Evolutionary conservation across 2,113 vertebrate species (phyloP), one percentile per base, ranked within the genome.

Genomic region (Prunella fulvescens): DNA sequence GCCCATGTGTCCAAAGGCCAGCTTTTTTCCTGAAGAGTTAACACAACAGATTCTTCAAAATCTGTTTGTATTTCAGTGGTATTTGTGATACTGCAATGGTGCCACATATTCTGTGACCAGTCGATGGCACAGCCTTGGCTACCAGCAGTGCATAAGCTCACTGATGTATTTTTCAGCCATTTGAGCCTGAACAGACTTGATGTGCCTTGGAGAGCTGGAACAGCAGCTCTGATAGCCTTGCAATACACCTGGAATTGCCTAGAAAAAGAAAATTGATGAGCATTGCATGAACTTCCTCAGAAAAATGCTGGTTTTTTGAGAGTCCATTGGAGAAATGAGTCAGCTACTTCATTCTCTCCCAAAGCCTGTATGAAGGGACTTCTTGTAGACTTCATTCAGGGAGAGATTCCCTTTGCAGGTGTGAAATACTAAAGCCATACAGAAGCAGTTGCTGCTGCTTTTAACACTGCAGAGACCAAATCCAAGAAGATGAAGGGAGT

Each of bases 141-240:
- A 51, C 33, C 47, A 83, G 57, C 71, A 6, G 1, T 15, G 1
- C 25, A 10, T 42, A 48, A 45, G 19, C n/a, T 88, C 54, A 42
- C 40, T 80, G 73, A 14, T 8, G 8, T 56, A 12, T 51, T 87
- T 90, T 74, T 82, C 25, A 84, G 28, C 40, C 24, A 17, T 76
- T 72, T 90, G 72, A 50, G 62, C 78, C n/a, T 92, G 72, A 89
- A 53, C 31, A 60, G n/a, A n/a, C 23, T 92, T 53, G 31, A 24
- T 0, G 0, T 26, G 37, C 65, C 71, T 56, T 45, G 64, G 51
- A 83, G 71, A 81, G 54, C 31, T 88, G 62, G 42, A 86, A 40
- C 16, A 72, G 65, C 45, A 74, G 16, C 40, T 92, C 70, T n/a
- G 18, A 18, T 54, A 80, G 54, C 48, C 31, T 90, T 74, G n/a